These are phyloP conservation scores for Enhydra lutris DNA, from an alignment of 2,113 vertebrate genomes.

Conservation along the genomic window DNA sequence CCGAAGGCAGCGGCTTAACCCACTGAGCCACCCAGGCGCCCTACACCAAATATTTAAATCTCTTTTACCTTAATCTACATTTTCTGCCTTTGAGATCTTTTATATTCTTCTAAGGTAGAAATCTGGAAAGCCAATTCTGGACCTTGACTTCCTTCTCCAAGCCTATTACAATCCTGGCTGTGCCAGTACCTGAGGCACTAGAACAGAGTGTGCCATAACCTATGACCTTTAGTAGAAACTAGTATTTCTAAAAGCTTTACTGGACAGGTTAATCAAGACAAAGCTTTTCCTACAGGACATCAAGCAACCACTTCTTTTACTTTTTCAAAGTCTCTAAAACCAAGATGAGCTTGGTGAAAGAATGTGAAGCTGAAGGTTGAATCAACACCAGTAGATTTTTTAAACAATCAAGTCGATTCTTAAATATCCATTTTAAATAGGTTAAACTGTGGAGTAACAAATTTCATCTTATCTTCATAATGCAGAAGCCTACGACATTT, in stretches of 20 bases:
- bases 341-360: not conserved
- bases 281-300: not conserved
- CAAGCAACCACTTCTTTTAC: not conserved
- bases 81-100: constrained; percentile 25
- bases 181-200: not conserved
- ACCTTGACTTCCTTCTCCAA: not conserved
- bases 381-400: not conserved
- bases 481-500: not conserved
- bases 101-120: constrained; percentile 26
- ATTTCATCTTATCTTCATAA: constrained; percentile 20
- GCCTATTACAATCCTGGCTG: not conserved
- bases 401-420: not conserved
- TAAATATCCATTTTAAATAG: not conserved
- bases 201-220: not conserved
- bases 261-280: not conserved
- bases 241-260: not conserved
- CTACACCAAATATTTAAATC: constrained; percentile 1
- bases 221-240: not conserved
- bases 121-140: not conserved
- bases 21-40: too few relatives aligned
- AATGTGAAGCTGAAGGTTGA: not conserved
- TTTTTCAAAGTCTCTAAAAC: constrained; percentile 2
- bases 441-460: constrained; percentile 25
- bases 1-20: too few relatives aligned
- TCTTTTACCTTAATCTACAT: constrained; percentile 25